Evolutionary conservation across 2,797 vertebrate genomes (phyloP), one percentile per base, ranked within the genome.

Genomic region (Epinephelus malabaricus): DNA sequence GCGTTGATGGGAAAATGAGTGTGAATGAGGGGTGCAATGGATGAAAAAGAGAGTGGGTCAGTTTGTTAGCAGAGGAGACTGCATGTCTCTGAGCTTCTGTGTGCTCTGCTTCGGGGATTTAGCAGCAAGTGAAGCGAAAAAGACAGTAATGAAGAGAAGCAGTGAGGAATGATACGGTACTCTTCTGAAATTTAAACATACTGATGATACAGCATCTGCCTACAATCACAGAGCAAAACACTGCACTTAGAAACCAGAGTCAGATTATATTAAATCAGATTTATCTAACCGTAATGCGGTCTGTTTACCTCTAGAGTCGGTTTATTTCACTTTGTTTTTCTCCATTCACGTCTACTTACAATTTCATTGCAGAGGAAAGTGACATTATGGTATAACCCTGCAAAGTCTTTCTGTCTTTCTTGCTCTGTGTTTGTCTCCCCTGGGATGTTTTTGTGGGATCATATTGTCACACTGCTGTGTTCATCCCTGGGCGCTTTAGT

Each of bases 71-170:
- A 49, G 59, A 51, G 56, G 27, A 54, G 51, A 62, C 61, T 60
- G 54, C 46, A 54, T 65, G 58, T 73, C 60, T 79, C 65, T 2
- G 14, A 63, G 55, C 60, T 56, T 58, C n/a, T 70, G 27, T 58
- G 45, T 66, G 67, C 73, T 77, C 69, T 7, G 38, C 79, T 81
- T 64, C 76, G 43, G 58, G 76, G 71, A 84, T 87, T 87, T 78
- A 59, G 58, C 66, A 53, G 47, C 60, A 86, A 87, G 68, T 82
- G 71, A 53, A 89, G 85, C 30, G 47, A 81, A 76, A 75, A 87
- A 79, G 69, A 88, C 73, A 81, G 81, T 87, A 84, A 86, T 86
- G 79, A 86, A 79, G 78, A 73, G 82, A 78, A 83, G 78, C 70
- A 75, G 46, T 58, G 60, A 69, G 68, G 51, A 77, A 76, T 47